Evolutionary conservation across 2,888 invertebrate species (phyloP).

Genomic region (Dichetophora obliterata): DNA sequence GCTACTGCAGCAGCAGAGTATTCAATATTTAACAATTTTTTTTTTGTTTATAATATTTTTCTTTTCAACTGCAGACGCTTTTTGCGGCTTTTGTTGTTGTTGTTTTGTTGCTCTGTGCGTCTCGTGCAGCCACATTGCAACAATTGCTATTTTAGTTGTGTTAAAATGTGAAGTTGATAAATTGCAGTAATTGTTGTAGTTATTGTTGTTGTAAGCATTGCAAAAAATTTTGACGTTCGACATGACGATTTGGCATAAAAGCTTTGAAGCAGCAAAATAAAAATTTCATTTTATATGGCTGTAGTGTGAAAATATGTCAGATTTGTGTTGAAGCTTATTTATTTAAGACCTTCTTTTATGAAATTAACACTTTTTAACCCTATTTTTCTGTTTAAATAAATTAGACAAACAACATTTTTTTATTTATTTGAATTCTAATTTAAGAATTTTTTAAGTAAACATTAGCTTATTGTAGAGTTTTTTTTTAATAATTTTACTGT

Average conservation of each 20-base stretch:
- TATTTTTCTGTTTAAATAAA: too few relatives aligned
- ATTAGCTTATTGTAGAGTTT: too few relatives aligned
- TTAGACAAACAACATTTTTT: too few relatives aligned
- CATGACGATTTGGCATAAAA: slow-evolving; percentile 4
- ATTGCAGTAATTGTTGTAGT: background rate
- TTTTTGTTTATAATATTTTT: slow-evolving; percentile 1
- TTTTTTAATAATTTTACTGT: too few relatives aligned
- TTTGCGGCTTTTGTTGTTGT: background rate
- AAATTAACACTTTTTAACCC: too few relatives aligned
- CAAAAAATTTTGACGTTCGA: slow-evolving; percentile 26
- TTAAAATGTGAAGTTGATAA: background rate
- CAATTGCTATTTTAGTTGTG: background rate
- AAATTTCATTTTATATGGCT: too few relatives aligned
- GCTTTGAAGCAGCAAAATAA: background rate
- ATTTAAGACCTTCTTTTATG: too few relatives aligned
- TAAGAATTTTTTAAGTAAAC: too few relatives aligned
- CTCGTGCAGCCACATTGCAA: background rate
- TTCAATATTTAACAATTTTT: slow-evolving; percentile 9
- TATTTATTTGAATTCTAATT: too few relatives aligned
- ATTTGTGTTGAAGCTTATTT: too few relatives aligned
- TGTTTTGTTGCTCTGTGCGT: background rate
- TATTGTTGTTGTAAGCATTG: slow-evolving; percentile 1
- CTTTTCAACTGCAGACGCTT: background rate
- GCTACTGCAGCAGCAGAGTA: background rate
- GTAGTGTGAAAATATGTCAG: too few relatives aligned